phyloP scores from a whole-genome alignment of 2,113 vertebrate species.

The Fregata magnificens region DNA sequence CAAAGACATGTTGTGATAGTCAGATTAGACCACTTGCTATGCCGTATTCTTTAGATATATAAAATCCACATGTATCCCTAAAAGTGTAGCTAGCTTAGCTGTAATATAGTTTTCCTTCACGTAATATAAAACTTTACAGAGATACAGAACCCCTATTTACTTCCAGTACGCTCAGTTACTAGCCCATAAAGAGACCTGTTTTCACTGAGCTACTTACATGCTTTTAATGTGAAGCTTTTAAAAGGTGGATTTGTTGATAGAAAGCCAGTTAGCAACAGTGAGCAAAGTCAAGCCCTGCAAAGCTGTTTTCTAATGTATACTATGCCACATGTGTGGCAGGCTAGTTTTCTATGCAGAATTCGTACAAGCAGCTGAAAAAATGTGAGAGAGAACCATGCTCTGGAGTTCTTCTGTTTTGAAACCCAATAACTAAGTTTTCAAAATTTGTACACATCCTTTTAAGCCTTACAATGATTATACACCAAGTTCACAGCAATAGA shows the following conservation, averaged over 20 bases:
- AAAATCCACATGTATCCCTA: neutral
- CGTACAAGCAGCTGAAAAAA: neutral
- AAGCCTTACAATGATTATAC: neutral
- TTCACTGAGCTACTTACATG: neutral
- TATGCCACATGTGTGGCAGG: neutral
- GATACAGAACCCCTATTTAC: neutral
- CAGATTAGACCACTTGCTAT: neutral
- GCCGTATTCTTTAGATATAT: accelerated
- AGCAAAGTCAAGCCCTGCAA: neutral
- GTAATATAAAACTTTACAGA: neutral
- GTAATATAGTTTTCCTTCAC: neutral
- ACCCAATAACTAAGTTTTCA: neutral
- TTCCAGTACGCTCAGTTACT: neutral
- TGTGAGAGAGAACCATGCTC: neutral
- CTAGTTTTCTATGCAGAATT: neutral
- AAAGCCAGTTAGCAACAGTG: neutral
- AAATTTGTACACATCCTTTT: neutral
- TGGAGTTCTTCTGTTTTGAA: neutral
- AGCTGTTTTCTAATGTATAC: neutral
- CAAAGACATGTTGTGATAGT: neutral
- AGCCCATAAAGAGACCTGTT: neutral
- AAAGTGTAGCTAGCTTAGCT: neutral
- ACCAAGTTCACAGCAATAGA: neutral
- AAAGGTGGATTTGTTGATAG: neutral
- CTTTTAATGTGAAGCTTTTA: neutral